A percentile compares a stretch with the other conserved stretches of the same genome.
phyloP scores from a whole-genome alignment of 2,888 invertebrate genomes.

The Orthonevra nobilis region DNA sequence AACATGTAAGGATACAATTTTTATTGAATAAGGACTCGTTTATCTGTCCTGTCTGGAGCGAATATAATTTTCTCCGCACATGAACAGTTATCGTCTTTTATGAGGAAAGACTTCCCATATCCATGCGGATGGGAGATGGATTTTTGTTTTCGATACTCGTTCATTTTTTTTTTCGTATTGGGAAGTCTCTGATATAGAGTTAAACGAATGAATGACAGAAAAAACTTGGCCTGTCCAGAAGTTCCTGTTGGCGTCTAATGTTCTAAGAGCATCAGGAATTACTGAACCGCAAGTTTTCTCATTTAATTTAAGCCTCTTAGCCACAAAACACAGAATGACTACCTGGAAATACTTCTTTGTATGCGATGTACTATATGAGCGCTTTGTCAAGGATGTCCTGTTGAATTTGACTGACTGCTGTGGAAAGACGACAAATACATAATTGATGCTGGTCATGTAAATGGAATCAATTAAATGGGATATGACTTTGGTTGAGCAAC shows the following conservation, averaged over 20 bases:
- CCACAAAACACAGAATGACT: slow-evolving; percentile 20
- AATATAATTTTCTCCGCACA: slow-evolving; percentile 55
- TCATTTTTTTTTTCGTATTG: neutral
- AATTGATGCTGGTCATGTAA: slow-evolving; percentile 41
- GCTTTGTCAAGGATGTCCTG: slow-evolving; percentile 39
- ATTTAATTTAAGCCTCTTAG: slow-evolving; percentile 80
- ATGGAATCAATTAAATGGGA: slow-evolving; percentile 35
- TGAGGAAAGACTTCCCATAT: neutral
- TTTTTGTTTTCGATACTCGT: slow-evolving; percentile 17
- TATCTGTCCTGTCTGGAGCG: slow-evolving; percentile 47
- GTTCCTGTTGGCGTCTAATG: slow-evolving; percentile 51
- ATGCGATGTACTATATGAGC: slow-evolving; percentile 24
- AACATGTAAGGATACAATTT: slow-evolving; percentile 63
- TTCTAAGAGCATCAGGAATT: slow-evolving; percentile 72
- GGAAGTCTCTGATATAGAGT: slow-evolving; percentile 9
- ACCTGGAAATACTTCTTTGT: slow-evolving; percentile 14
- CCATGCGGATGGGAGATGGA: slow-evolving; percentile 6
- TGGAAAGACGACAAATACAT: slow-evolving; percentile 15
- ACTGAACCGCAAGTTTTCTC: slow-evolving; percentile 80
- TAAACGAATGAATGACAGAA: slow-evolving; percentile 33
- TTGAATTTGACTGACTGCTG: no score
- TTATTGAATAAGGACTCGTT: slow-evolving; percentile 70
- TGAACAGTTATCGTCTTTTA: slow-evolving; percentile 45
- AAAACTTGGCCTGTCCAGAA: slow-evolving; percentile 46
- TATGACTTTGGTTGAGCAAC: neutral